Evolutionary conservation across 2,797 vertebrate species (phyloP), one percentile per base, ranked within the genome.

Genomic region (Picus viridis): DNA sequence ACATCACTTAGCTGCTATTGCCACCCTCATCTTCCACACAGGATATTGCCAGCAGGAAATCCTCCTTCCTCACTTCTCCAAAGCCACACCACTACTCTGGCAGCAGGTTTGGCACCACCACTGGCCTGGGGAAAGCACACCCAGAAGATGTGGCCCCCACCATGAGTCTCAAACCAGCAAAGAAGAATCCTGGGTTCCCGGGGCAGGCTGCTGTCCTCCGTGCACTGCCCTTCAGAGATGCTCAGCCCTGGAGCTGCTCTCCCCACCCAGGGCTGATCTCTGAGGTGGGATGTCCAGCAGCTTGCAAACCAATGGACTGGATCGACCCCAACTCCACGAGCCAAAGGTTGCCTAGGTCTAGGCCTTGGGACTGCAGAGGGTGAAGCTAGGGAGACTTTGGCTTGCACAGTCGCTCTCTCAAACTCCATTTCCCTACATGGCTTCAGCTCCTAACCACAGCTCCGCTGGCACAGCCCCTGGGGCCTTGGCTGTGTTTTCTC

Each of bases 321-420:
- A 82, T 90, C 74, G 54, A 88, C 9, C 80, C 61, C 88, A 88
- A 88, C 86, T 54, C 89, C 93, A 89, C 2, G 8, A 96, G 92
- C 95, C 96, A 94, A 94, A 94, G 90, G 80, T 72, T 78, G 89
- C 96, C 92, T 88, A 29, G 70, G 62, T 88, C 89, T 24, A 17
- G 10, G 87, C 94, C 88, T 86, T 74, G 85, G 85, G 92, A 91
- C 87, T 86, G 7, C 14, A 64, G 51, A 82, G 83, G 92, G 76
- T 79, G 80, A 95, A 86, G 85, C 72, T 83, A 64, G 74, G 81
- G 92, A 89, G 92, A 67, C 83, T 13, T 76, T 32, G 92, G 90
- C 85, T 89, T 79, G 83, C 87, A 88, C 74, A 39, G 87, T 82
- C 74, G 63, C 67, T 81, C 95, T 92, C 95, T 89, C 64, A 82